A percentile compares a stretch with the other conserved stretches of the same genome.
Evolutionary conservation across 2,888 invertebrate species (phyloP).

Genomic region (Apoda limacodes): DNA sequence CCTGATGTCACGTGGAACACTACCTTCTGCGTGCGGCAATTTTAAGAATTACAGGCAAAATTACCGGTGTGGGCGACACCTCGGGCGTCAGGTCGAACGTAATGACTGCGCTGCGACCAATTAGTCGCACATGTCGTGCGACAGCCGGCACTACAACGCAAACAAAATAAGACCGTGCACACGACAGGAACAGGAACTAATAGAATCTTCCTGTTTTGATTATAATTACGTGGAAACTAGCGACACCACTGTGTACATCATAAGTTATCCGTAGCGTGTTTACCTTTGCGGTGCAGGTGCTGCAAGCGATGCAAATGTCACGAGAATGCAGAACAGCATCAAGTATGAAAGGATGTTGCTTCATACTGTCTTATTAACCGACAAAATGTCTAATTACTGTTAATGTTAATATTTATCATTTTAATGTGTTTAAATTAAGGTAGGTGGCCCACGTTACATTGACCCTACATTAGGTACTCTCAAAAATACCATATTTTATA

Average conservation of each 20-base stretch:
- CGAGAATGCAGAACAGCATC: constrained; percentile 7
- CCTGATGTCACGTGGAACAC: constrained; percentile 32
- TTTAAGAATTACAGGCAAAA: constrained; percentile 56
- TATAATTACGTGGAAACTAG: no score
- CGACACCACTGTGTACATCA: no score
- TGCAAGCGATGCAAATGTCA: constrained; percentile 49
- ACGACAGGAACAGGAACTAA: neutral
- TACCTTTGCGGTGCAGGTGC: constrained; percentile 30
- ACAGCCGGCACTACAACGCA: constrained; percentile 47
- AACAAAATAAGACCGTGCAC: neutral
- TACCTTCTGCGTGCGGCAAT: constrained; percentile 52
- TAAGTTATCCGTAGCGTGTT: neutral
- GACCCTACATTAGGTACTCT: no score
- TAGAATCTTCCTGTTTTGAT: no score
- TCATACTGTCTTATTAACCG: no score
- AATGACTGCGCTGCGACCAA: constrained; percentile 60
- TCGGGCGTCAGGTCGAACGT: constrained; percentile 47
- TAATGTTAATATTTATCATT: no score
- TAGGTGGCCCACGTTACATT: no score
- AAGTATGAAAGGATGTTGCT: no score
- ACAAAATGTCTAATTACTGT: no score
- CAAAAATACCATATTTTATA: no score
- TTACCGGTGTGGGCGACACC: constrained; percentile 54
- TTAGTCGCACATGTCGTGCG: constrained; percentile 64
- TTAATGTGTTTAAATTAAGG: no score